phyloP scores from a whole-genome alignment of 2,888 invertebrate genomes.

The Actias luna region DNA sequence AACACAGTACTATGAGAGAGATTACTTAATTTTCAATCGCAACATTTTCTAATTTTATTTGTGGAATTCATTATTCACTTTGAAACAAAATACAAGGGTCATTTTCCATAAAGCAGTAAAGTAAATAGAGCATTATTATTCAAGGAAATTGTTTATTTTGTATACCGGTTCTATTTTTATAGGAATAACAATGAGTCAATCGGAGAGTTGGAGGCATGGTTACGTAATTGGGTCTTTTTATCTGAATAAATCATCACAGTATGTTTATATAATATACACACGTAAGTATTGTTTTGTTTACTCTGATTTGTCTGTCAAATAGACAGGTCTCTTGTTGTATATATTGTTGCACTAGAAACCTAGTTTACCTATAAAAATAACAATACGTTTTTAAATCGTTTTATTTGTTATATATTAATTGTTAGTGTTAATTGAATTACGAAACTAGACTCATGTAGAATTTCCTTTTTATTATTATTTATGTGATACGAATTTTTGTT shows the following conservation, averaged over 20 bases:
- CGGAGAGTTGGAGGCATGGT: background rate
- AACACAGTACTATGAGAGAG: no score
- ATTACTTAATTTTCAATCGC: no score
- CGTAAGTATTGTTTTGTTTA: background rate
- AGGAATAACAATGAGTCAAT: conserved; percentile 4
- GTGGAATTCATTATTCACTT: no score
- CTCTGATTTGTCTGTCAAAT: background rate
- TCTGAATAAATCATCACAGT: conserved; percentile 2
- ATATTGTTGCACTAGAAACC: background rate
- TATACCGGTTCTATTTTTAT: background rate
- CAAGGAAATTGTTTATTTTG: background rate
- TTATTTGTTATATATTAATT: background rate
- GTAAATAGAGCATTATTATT: background rate
- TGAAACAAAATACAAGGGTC: background rate
- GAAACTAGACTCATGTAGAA: background rate
- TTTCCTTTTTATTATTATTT: background rate
- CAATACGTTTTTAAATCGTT: background rate
- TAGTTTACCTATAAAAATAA: background rate
- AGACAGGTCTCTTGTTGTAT: background rate
- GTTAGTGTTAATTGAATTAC: background rate
- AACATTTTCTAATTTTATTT: no score
- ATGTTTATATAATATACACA: background rate
- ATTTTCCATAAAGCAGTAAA: background rate
- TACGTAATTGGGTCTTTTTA: conserved; percentile 2
- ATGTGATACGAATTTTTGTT: background rate